These are phyloP conservation scores for Hipparchia semele DNA, from an alignment of 2,888 invertebrate genomes.

Conservation along the genomic window DNA sequence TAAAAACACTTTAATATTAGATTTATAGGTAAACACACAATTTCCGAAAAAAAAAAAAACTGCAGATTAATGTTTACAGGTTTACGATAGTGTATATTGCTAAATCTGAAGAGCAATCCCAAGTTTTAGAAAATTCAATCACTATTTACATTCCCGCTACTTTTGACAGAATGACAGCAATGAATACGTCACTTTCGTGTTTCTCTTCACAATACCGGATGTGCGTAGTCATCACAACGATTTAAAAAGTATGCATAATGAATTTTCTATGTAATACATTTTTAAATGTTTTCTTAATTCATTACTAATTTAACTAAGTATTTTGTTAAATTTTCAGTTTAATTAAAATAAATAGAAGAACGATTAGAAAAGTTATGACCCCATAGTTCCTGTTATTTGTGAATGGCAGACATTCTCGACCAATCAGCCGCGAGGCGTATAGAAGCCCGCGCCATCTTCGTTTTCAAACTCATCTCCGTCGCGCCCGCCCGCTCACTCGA, in stretches of 20 bases:
- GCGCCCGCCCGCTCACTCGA: conserved; percentile 81
- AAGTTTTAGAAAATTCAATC: not conserved
- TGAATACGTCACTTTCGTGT: conserved; percentile 14
- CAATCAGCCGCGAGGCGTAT: conserved; percentile 67
- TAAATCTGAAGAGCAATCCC: not conserved
- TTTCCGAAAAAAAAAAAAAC: too few relatives aligned
- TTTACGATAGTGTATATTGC: too few relatives aligned
- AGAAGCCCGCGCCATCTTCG: conserved; percentile 90
- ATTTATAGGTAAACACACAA: too few relatives aligned
- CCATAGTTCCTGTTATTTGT: conserved; percentile 64
- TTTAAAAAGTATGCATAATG: not conserved
- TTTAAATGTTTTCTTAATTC: not conserved
- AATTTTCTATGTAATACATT: not conserved
- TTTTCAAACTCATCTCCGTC: conserved; percentile 88
- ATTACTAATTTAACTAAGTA: not conserved
- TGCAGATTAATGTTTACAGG: too few relatives aligned
- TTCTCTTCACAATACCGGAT: conserved; percentile 24
- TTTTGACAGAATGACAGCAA: conserved; percentile 29
- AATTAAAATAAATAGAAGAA: not conserved
- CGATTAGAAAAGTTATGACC: conserved; percentile 24
- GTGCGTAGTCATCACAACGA: conserved; percentile 18
- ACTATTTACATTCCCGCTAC: conserved; percentile 63
- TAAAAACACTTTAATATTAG: too few relatives aligned
- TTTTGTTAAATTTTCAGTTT: not conserved
- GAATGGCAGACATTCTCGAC: conserved; percentile 67